Evolutionary conservation across 2,113 vertebrate species (phyloP), one percentile per base, ranked within the genome.

Genomic region (Probosciger aterrimus): DNA sequence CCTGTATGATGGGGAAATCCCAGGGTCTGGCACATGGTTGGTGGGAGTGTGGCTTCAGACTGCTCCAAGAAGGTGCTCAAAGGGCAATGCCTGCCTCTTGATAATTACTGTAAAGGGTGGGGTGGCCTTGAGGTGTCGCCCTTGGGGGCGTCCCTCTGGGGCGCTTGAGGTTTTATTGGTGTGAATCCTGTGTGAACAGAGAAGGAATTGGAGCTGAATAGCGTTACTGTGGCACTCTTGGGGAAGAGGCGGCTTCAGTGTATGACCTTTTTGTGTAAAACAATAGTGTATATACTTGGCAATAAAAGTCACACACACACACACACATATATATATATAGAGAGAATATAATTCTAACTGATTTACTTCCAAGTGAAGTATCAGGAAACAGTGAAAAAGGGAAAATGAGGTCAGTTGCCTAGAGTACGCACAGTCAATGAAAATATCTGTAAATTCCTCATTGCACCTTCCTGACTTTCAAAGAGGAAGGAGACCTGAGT

Each of bases 161-260:
- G 1, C 0, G 0, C 8, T 59, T 1, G 2, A 33, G 47, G 19
- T 64, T 64, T 43, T 9, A 9, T 41, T 53, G 31, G 14, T 59
- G 39, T 81, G 87, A 64, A 91, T 23, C 6, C 57, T 15, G 4
- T 55, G 39, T 53, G 70, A 89, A n/a, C 27, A 24, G 11, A 74
- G n/a, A 15, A 43, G 55, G 41, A 43, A 5, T 5, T 57, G 6
- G 37, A 82, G 14, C 18, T 4, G 4, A 71, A 90, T 41, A 67
- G 16, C 11, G 7, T 30, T 85, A 39, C 28, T 68, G n/a, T 20
- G 50, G 46, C 28, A 46, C 17, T 88, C 39, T 3, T 57, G 62
- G 19, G 70, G 62, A 73, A 82, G 57, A 46, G 71, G 17, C 57
- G 67, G 25, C 35, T 88, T 82, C 37, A 53, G 57, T 30, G 11